phyloP scores from a whole-genome alignment of 2,888 invertebrate species.

The Teinopalpus imperialis region DNA sequence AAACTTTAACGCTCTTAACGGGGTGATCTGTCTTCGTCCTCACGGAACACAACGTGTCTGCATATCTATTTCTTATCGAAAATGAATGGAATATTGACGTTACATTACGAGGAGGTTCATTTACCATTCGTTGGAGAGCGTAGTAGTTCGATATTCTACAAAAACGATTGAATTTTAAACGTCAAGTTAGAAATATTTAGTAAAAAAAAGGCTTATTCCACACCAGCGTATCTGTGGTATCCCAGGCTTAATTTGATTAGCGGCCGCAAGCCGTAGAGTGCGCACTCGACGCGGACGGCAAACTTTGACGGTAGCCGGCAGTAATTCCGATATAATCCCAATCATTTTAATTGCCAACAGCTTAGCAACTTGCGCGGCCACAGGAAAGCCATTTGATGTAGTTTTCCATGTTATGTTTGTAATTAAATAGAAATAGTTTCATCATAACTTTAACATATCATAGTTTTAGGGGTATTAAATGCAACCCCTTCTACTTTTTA shows the following conservation, averaged over 20 bases:
- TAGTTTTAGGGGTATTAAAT: too few species aligned
- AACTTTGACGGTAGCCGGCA: constrained; percentile 56
- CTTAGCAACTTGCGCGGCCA: constrained; percentile 20
- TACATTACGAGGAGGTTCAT: too few species aligned
- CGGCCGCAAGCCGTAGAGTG: constrained; percentile 64
- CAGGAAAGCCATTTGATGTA: constrained; percentile 14
- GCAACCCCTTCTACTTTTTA: too few species aligned
- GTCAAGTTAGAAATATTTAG: neutral
- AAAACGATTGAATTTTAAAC: too few species aligned
- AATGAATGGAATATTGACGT: too few species aligned
- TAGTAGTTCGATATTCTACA: too few species aligned
- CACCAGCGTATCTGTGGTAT: constrained; percentile 42
- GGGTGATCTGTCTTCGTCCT: too few species aligned
- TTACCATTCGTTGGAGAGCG: too few species aligned
- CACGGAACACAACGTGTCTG: too few species aligned
- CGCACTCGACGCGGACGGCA: constrained; percentile 56
- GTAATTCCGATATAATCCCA: constrained; percentile 37
- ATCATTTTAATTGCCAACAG: constrained; percentile 29
- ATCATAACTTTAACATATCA: too few species aligned
- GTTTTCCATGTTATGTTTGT: constrained; percentile 7
- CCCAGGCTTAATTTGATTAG: constrained; percentile 77
- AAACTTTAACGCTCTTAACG: too few species aligned
- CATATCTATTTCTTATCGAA: too few species aligned
- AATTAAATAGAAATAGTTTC: constrained; percentile 13
- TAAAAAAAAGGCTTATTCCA: constrained; percentile 38